These are phyloP conservation scores for Hemiscyllium ocellatum DNA, from an alignment of 2,113 vertebrate species.

Conservation along the genomic window DNA sequence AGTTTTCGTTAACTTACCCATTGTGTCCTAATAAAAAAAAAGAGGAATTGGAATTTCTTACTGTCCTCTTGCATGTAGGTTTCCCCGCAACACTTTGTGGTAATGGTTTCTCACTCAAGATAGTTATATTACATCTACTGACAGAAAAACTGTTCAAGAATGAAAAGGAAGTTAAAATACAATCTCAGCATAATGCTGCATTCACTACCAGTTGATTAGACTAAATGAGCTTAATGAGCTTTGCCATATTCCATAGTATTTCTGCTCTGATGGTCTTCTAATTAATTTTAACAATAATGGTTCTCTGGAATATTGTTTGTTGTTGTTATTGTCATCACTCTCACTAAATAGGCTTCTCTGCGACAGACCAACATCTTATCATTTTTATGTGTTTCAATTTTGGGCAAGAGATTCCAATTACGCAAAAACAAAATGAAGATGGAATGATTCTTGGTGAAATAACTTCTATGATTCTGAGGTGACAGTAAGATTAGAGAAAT, in stretches of 20 bases:
- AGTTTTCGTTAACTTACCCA: background rate
- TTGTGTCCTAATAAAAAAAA: background rate
- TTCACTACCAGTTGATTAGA: slow-evolving; percentile 12
- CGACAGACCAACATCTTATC: background rate
- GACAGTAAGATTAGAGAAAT: background rate
- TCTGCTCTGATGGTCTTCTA: background rate
- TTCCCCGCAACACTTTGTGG: background rate
- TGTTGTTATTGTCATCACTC: background rate
- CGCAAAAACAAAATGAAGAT: background rate
- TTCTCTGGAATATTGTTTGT: background rate
- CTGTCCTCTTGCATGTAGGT: background rate
- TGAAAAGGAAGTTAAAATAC: background rate
- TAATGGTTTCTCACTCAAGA: background rate
- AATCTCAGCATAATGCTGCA: background rate
- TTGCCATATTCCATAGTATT: background rate
- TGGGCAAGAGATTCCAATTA: background rate
- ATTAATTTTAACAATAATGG: slow-evolving; percentile 1
- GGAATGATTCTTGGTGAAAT: background rate
- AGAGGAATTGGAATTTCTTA: background rate
- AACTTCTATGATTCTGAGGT: background rate
- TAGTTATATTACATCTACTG: background rate
- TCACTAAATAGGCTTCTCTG: background rate
- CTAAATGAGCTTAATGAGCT: slow-evolving; percentile 17
- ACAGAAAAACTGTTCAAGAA: background rate
- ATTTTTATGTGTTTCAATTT: background rate